Conservation (phyloP, 2,113 vertebrate species). For the Brienomyrus brachyistius region DNA sequence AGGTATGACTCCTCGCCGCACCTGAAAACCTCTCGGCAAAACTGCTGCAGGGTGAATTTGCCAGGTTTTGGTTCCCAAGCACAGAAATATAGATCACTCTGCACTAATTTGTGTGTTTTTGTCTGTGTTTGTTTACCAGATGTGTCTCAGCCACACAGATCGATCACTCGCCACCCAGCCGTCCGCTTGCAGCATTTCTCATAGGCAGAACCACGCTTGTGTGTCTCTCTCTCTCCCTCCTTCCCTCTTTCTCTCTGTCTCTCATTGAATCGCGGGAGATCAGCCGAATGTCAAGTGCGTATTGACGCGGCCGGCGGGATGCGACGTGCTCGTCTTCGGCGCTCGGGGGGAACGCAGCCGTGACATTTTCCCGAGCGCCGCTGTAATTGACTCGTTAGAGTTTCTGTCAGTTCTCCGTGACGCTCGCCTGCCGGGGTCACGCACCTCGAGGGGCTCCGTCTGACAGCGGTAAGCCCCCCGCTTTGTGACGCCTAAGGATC, state of each 20-base stretch:
- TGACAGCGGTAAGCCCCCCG: background rate
- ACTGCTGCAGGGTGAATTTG: background rate
- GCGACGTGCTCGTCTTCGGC: background rate
- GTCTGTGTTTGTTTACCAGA: slow-evolving; percentile 23
- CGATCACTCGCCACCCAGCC: background rate
- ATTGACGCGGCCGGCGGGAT: background rate
- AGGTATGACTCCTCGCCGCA: too few species aligned
- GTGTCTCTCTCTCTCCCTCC: background rate
- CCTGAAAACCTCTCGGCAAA: background rate
- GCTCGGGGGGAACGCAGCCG: background rate
- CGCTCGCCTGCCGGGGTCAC: slow-evolving; percentile 5
- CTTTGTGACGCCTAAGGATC: background rate
- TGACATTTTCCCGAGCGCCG: slow-evolving; percentile 29
- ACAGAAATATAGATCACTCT: background rate
- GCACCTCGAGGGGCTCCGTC: background rate
- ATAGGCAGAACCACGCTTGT: background rate
- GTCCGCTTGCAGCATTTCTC: background rate
- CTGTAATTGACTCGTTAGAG: slow-evolving; percentile 35
- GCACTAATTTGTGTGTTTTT: background rate
- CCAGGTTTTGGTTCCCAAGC: background rate
- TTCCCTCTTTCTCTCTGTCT: background rate
- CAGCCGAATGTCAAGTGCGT: slow-evolving; percentile 22
- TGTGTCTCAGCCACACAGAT: background rate
- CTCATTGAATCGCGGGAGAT: slow-evolving; percentile 16
- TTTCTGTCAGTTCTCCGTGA: slow-evolving; percentile 4